These are phyloP conservation scores for Chaetoderma sp. DNA, from an alignment of 2,888 invertebrate species.

Conservation along the genomic window DNA sequence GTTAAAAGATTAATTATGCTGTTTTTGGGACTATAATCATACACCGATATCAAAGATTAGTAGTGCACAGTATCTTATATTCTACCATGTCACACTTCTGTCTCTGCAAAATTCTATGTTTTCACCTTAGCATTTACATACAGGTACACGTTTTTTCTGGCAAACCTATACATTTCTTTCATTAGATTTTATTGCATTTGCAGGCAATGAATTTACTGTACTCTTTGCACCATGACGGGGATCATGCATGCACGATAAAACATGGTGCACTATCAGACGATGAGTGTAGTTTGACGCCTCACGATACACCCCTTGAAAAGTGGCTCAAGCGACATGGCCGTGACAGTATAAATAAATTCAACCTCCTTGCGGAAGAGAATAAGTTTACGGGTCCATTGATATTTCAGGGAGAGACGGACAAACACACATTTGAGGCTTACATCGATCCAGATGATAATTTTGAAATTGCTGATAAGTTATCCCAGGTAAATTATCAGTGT, in stretches of 20 bases:
- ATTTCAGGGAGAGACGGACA: conserved; percentile 87
- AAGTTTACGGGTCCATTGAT: conserved; percentile 80
- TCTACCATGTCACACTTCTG: no score
- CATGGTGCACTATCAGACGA: no score
- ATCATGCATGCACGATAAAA: no score
- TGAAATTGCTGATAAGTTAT: conserved; percentile 89
- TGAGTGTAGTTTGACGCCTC: conserved; percentile 44
- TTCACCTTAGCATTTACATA: no score
- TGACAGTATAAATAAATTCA: conserved; percentile 85
- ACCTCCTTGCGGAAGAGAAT: conserved; percentile 70
- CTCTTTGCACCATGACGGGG: background rate
- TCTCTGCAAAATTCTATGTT: no score
- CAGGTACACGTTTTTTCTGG: no score
- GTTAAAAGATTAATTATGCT: no score
- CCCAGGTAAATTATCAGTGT: conserved; percentile 78
- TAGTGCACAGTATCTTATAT: no score
- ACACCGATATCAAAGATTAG: no score
- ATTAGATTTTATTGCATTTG: background rate
- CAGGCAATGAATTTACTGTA: background rate
- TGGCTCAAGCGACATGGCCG: conserved; percentile 92
- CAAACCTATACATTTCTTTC: background rate
- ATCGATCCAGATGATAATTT: conserved; percentile 94
- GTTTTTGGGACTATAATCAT: no score
- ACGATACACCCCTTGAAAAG: conserved; percentile 87
- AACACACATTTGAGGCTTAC: conserved; percentile 87